Percentiles rank a stretch among this genome's conserved stretches.
phyloP scores from a whole-genome alignment of 2,797 vertebrate species.

The Anguilla anguilla region DNA sequence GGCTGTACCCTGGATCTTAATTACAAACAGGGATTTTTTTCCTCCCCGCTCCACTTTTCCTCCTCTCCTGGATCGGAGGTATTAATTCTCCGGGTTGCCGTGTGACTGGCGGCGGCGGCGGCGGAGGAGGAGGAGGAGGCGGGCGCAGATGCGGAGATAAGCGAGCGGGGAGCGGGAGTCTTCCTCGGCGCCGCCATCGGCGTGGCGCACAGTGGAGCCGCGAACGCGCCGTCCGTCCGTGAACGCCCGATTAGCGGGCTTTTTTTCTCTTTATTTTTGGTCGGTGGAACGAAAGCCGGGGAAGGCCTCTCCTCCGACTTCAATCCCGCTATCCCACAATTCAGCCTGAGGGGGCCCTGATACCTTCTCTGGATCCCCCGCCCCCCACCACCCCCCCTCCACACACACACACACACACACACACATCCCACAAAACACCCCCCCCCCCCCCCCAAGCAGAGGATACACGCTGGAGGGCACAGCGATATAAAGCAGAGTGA shows the following conservation, averaged over 20 bases:
- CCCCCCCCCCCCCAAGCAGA: neutral
- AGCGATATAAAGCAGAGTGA: conserved; percentile 12
- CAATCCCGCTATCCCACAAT: conserved; percentile 10
- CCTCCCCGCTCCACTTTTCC: conserved; percentile 35
- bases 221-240: neutral
- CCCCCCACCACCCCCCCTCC: neutral
- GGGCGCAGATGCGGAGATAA: conserved; percentile 11
- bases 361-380: neutral
- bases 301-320: neutral
- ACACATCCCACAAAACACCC: neutral
- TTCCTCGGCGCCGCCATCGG: neutral
- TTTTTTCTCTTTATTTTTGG: neutral
- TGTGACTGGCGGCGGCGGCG: neutral
- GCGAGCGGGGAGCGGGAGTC: neutral
- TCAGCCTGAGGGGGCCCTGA: neutral
- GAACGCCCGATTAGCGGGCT: neutral
- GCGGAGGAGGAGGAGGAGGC: neutral
- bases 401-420: neutral
- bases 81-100: conserved; percentile 32
- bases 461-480: conserved; percentile 11
- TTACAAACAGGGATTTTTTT: conserved; percentile 41
- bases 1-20: conserved; percentile 39
- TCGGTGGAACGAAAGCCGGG: neutral
- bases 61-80: conserved; percentile 48
- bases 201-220: neutral